phyloP scores from a whole-genome alignment of 2,888 invertebrate species.

The Acleris holmiana region DNA sequence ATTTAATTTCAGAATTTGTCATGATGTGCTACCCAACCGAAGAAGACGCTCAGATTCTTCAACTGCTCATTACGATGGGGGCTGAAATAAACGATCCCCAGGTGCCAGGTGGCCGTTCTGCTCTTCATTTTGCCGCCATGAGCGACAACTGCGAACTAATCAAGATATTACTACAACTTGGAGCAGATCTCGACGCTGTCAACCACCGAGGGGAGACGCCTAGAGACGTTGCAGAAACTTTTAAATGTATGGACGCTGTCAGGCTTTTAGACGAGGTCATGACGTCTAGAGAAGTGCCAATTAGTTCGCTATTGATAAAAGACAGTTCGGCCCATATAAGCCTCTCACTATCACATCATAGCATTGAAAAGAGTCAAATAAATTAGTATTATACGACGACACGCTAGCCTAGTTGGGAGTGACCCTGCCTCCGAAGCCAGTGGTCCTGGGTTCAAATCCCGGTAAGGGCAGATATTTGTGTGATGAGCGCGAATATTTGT shows the following conservation, averaged over 20 bases:
- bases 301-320: no score
- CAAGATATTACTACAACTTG: constrained; percentile 59
- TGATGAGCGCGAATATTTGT: no score
- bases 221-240: constrained; percentile 64
- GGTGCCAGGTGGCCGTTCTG: constrained; percentile 71
- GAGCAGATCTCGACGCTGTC: constrained; percentile 58
- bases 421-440: no score
- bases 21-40: constrained; percentile 67
- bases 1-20: constrained; percentile 62
- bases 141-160: constrained; percentile 70
- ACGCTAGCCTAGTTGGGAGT: no score
- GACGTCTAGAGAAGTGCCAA: no score
- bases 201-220: constrained; percentile 72
- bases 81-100: constrained; percentile 63
- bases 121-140: constrained; percentile 80
- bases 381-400: no score
- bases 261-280: constrained; percentile 44
- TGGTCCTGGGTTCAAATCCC: no score
- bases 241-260: constrained; percentile 59
- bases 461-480: no score
- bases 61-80: constrained; percentile 63
- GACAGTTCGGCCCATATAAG: no score
- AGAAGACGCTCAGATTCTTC: constrained; percentile 66
- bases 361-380: no score
- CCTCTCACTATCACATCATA: no score